Conservation (phyloP, 2,797 vertebrate species). For the Bufotes viridis region DNA sequence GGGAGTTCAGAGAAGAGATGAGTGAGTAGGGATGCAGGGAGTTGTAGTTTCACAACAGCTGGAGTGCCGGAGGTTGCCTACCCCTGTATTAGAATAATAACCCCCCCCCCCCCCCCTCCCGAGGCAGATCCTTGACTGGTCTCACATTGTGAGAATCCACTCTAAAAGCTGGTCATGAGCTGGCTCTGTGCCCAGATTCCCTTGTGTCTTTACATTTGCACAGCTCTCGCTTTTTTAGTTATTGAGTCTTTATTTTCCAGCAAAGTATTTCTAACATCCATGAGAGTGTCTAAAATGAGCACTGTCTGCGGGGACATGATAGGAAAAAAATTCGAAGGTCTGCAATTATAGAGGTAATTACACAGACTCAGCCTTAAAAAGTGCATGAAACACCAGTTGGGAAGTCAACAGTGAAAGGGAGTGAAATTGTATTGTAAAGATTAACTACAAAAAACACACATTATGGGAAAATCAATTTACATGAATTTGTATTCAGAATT, state of each 20-base stretch:
- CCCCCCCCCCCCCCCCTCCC: neutral
- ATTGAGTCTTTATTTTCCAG: conserved; percentile 9
- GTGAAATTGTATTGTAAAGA: conserved; percentile 45
- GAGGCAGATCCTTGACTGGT: too few relatives aligned
- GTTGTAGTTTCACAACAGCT: too few relatives aligned
- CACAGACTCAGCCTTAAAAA: conserved; percentile 8
- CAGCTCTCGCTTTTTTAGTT: neutral
- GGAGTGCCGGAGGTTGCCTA: too few relatives aligned
- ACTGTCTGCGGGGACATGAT: conserved; percentile 29
- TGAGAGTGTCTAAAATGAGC: conserved; percentile 25
- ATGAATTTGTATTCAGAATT: conserved; percentile 52
- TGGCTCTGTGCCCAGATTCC: neutral
- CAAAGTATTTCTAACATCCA: conserved; percentile 24
- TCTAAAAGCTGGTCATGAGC: neutral
- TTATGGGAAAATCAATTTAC: conserved; percentile 55
- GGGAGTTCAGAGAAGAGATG: too few relatives aligned
- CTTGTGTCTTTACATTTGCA: neutral
- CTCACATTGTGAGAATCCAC: neutral
- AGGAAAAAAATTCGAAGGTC: conserved; percentile 28
- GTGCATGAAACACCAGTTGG: conserved; percentile 11
- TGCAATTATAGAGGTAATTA: conserved; percentile 45
- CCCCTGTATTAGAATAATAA: too few relatives aligned
- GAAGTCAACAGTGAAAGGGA: conserved; percentile 33
- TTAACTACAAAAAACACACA: conserved; percentile 54
- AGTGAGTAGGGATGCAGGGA: too few relatives aligned